Evolutionary conservation across 2,113 vertebrate genomes (phyloP), one percentile per base, ranked within the genome.

Genomic region (Probosciger aterrimus): DNA sequence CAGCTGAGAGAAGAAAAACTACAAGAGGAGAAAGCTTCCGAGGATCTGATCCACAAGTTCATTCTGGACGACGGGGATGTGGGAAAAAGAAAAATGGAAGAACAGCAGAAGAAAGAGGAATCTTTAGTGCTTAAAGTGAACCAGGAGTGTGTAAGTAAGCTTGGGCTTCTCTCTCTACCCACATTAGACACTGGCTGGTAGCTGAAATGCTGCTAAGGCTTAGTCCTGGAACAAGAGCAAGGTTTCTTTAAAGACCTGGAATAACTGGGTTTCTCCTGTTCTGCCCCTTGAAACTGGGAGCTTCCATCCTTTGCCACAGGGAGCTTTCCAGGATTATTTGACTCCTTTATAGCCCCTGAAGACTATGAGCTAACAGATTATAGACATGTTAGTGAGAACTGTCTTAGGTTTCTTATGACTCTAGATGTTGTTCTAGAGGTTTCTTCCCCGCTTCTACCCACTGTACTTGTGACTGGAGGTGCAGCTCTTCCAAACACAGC

Each of bases 1-100:
- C 92, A 98, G 98, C 71, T 98, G 80, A 98, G 95, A 95, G 97
- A 97, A 92, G 98, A 98, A 63, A 98, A 98, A 76, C 82, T 97
- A 22, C 98, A 97, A 80, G 98, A 98, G 57, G 98, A 98, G 74
- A 98, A 97, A 93, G 59, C 77, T 10, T 91, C 97, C 4, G 98
- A 98, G 74, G 98, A 98, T 53, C 92, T 97, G 70, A 93, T 94
- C 62, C 97, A 97, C 86, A 98, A 97, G 79, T 82, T 97, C 25
- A 63, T 97, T 59, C 81, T 93, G 12, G 98, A 98, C 44, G 98
- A 98, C 5, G 4, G 78, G 67, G 98, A 98, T 12, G 55, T 67
- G 41, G 98, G 97, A 35, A 98, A 97, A 82, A 97, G 92, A 37
- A 98, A 97, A 89, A 94, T 85, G 74, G 97, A 98, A 25, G 98